phyloP scores from a whole-genome alignment of 1,140 invertebrate genomes.

The Philotrypesis tridentata region DNA sequence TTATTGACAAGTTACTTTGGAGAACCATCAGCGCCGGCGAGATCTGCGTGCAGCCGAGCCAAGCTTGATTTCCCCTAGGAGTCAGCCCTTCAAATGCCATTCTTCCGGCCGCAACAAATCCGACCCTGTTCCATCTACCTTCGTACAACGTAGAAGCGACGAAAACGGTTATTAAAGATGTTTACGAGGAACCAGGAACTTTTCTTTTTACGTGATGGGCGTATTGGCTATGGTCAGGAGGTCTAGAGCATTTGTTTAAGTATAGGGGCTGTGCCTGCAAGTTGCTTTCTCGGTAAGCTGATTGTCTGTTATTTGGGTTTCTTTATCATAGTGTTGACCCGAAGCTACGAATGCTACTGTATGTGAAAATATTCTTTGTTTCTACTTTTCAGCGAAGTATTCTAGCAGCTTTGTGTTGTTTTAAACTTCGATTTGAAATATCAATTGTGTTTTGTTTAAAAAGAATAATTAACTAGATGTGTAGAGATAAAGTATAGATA shows the following conservation, averaged over 20 bases:
- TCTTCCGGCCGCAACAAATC: slow-evolving; percentile 69
- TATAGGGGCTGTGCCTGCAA: not conserved
- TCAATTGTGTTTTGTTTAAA: too few relatives aligned
- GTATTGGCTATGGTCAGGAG: not conserved
- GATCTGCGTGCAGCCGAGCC: slow-evolving; percentile 66
- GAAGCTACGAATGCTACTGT: not conserved
- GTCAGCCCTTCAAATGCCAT: slow-evolving; percentile 71
- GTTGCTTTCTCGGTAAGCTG: not conserved
- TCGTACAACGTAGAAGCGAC: not conserved
- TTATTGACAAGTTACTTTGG: slow-evolving; percentile 75
- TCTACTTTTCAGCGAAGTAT: too few relatives aligned
- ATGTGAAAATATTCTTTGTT: too few relatives aligned
- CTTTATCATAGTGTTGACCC: too few relatives aligned
- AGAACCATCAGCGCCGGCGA: slow-evolving; percentile 64
- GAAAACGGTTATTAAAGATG: not conserved
- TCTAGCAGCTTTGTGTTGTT: too few relatives aligned
- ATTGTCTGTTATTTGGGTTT: not conserved
- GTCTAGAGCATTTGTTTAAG: not conserved
- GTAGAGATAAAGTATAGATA: too few relatives aligned
- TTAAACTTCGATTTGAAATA: too few relatives aligned
- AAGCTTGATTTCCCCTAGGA: slow-evolving; percentile 72
- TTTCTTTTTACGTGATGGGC: not conserved
- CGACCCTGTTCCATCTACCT: not conserved
- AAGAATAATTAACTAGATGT: too few relatives aligned
- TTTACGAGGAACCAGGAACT: not conserved